A percentile compares a stretch with the other conserved stretches of the same genome.
phyloP scores from a whole-genome alignment of 1,140 invertebrate species.

The Rhizoglyphus robini region DNA sequence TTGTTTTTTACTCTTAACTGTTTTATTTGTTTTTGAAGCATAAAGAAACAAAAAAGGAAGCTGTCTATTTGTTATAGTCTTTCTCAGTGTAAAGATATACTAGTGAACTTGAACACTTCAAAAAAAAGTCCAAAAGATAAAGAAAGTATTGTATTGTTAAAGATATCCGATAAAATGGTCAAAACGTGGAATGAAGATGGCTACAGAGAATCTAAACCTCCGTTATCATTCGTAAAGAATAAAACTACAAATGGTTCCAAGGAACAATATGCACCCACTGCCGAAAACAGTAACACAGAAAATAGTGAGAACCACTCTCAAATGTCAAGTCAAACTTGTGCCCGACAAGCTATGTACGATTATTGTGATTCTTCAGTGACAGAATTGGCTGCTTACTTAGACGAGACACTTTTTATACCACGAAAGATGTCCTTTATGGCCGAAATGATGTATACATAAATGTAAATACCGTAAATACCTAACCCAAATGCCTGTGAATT shows the following conservation, averaged over 20 bases:
- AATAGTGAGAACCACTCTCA: not conserved
- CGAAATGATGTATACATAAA: slow-evolving; percentile 86
- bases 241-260: not conserved
- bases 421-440: slow-evolving; percentile 93
- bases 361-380: slow-evolving; percentile 55
- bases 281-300: not conserved
- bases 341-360: slow-evolving; percentile 16
- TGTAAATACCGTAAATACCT: slow-evolving; percentile 17
- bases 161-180: slow-evolving; percentile 2
- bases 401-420: slow-evolving; percentile 80
- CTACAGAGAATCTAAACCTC: too few relatives aligned
- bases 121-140: not conserved
- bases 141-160: not conserved
- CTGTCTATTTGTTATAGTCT: not conserved
- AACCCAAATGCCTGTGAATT: not conserved
- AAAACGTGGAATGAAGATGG: not conserved
- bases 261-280: not conserved
- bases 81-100: not conserved
- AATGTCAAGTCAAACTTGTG: slow-evolving; percentile 12
- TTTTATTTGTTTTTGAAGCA: not conserved
- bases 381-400: slow-evolving; percentile 80
- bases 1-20: not conserved
- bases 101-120: not conserved
- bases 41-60: not conserved
- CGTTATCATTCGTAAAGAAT: too few relatives aligned